Percentiles rank a stretch among this genome's conserved stretches.
phyloP scores from a whole-genome alignment of 2,888 invertebrate species.

The Drosophila differens region DNA sequence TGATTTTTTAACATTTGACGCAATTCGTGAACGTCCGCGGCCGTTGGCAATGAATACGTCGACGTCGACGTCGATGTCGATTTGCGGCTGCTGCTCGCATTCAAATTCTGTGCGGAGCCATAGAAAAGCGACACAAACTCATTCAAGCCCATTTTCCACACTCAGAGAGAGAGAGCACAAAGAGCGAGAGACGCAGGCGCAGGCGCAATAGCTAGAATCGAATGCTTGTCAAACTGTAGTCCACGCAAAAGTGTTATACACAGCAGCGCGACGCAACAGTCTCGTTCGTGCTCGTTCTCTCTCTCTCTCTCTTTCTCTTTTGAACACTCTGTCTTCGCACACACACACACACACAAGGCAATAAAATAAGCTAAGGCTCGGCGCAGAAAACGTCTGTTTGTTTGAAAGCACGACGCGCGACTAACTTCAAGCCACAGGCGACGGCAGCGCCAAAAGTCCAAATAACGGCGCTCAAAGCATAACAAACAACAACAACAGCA shows the following conservation, averaged over 20 bases:
- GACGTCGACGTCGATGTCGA: constrained; percentile 63
- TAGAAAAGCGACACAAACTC: constrained; percentile 85
- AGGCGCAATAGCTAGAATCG: constrained; percentile 1
- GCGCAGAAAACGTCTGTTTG: constrained; percentile 62
- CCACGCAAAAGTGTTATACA: constrained; percentile 59
- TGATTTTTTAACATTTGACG: constrained; percentile 84
- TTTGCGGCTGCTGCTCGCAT: constrained; percentile 67
- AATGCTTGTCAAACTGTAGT: constrained; percentile 57
- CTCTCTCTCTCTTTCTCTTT: constrained; percentile 1
- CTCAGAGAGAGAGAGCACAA: background rate
- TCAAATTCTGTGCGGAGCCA: constrained; percentile 83
- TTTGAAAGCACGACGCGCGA: constrained; percentile 72
- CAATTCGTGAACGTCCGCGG: constrained; percentile 74
- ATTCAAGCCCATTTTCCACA: constrained; percentile 83
- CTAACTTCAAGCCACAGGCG: constrained; percentile 64
- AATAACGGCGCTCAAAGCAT: constrained; percentile 34
- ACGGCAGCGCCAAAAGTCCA: constrained; percentile 39
- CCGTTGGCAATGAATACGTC: constrained; percentile 72
- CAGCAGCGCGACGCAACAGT: constrained; percentile 14
- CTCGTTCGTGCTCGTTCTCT: constrained; percentile 4
- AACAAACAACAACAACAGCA: constrained; percentile 21
- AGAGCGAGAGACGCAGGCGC: constrained; percentile 51
- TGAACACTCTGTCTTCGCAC: constrained; percentile 3
- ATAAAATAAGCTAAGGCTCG: constrained; percentile 12
- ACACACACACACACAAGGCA: constrained; percentile 4